A percentile compares a stretch with the other conserved stretches of the same genome.
Conservation (phyloP, 2,113 vertebrate genomes). For the Saimiri boliviensis region DNA sequence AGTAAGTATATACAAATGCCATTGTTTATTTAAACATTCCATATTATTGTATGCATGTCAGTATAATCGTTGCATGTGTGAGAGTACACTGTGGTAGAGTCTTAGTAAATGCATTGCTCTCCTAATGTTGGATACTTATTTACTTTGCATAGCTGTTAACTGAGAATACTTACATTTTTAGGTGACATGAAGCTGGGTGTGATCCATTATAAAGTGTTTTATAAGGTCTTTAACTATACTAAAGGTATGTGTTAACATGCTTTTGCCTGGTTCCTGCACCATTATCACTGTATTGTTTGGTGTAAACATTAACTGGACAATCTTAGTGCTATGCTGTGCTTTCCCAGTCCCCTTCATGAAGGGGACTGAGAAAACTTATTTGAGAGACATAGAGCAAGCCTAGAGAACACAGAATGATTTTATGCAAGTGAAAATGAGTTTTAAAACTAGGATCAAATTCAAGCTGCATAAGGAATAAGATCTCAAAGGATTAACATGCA, state of each 20-base stretch:
- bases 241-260: not conserved
- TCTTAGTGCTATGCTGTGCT: not conserved
- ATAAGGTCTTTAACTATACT: not conserved
- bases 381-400: not conserved
- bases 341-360: not conserved
- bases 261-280: not conserved
- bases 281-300: not conserved
- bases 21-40: not conserved
- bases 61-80: not conserved
- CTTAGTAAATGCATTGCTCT: not conserved
- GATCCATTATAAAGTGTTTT: constrained; percentile 15
- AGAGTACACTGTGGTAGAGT: not conserved
- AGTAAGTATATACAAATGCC: not conserved
- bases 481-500: not conserved
- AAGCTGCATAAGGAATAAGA: not conserved
- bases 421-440: not conserved
- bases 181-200: not conserved
- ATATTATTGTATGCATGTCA: not conserved
- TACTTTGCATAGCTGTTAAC: not conserved
- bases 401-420: not conserved
- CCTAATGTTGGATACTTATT: not conserved
- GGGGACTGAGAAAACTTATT: not conserved
- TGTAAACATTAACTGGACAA: not conserved
- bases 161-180: not conserved
- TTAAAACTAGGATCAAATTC: not conserved